Conservation (phyloP, 2,113 vertebrate genomes). For the Synodontis membranacea region DNA sequence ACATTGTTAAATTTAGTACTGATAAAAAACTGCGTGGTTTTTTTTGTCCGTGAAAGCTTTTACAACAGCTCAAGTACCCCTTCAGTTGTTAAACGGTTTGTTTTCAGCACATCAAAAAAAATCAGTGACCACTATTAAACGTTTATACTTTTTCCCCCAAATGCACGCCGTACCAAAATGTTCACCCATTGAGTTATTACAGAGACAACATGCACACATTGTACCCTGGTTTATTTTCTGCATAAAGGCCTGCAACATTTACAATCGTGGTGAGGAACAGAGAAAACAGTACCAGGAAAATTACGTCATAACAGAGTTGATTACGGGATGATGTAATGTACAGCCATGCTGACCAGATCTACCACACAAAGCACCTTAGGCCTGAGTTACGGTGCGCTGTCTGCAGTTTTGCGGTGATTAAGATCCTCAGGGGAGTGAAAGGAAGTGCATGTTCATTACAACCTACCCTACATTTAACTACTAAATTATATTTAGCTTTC, state of each 20-base stretch:
- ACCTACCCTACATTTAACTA: not conserved
- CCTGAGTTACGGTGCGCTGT: not conserved
- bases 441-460: not conserved
- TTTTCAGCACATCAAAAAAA: not conserved
- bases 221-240: not conserved
- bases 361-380: not conserved
- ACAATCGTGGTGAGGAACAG: not conserved
- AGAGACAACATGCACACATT: not conserved
- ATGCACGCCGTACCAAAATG: not conserved
- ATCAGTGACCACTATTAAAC: not conserved
- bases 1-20: not conserved
- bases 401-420: slow-evolving; percentile 6
- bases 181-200: not conserved
- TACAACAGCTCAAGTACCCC: not conserved
- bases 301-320: not conserved
- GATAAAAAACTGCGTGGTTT: not conserved
- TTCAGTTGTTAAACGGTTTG: not conserved
- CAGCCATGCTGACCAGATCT: not conserved
- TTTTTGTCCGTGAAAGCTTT: not conserved
- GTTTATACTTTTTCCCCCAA: not conserved
- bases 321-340: not conserved
- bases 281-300: not conserved
- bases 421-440: not conserved
- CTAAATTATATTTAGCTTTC: not conserved
- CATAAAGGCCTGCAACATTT: not conserved